A percentile compares a stretch with the other conserved stretches of the same genome.
Evolutionary conservation across 2,888 invertebrate genomes (phyloP).

Genomic region (Osmoderma eremita): DNA sequence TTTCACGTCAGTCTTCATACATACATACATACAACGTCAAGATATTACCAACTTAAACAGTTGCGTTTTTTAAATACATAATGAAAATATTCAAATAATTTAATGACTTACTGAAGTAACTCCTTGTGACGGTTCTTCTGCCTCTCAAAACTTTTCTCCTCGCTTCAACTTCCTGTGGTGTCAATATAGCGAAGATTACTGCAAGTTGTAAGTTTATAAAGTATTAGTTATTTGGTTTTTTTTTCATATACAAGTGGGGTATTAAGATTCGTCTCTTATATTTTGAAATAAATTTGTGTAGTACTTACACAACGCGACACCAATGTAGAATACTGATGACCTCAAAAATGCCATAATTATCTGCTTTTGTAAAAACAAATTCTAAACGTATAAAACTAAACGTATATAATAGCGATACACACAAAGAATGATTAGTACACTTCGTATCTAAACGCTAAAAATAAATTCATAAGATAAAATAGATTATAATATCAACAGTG

Average conservation of each 20-base stretch:
- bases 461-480: too few species aligned
- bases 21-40: too few species aligned
- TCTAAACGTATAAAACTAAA: background rate
- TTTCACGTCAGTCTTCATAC: too few species aligned
- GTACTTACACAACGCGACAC: conserved; percentile 38
- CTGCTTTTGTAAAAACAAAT: background rate
- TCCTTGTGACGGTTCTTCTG: conserved; percentile 40
- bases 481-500: too few species aligned
- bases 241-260: too few species aligned
- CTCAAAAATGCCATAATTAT: conserved; percentile 20
- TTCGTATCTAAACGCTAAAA: too few species aligned
- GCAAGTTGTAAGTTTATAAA: background rate
- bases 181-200: conserved; percentile 41
- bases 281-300: background rate
- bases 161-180: conserved; percentile 40
- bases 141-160: conserved; percentile 43
- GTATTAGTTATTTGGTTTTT: too few species aligned
- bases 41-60: too few species aligned
- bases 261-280: background rate
- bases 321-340: conserved; percentile 34
- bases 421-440: too few species aligned
- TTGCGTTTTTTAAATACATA: too few species aligned
- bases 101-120: conserved; percentile 43
- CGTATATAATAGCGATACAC: too few species aligned
- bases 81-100: background rate